Base-by-base conservation (phyloP, 2,888 invertebrate species). In the Matsumyia berberina region DNA sequence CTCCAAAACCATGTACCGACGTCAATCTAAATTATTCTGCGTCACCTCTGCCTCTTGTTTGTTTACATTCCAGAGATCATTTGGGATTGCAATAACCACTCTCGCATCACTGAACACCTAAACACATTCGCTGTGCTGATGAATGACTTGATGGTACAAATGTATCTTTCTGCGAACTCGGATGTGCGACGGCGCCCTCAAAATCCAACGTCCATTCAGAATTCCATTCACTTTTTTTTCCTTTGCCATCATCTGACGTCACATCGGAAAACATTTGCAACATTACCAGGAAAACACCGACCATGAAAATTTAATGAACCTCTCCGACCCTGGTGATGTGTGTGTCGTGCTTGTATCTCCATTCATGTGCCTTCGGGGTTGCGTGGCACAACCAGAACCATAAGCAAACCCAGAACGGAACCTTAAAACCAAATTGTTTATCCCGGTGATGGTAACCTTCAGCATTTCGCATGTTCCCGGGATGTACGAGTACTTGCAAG, bases 221-320 rank as follows among this genome's bases (percentile, higher is more conserved):
- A 79, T 66, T 72, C 29, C 66, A 66, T 64, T 79, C 57, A 64
- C 6, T 53, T 62, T 58, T 57, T 24, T 24, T 24, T 24, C 24
- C 24, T 42, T 62, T 31, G n/a, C 17, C 11, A 44, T 15, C n/a
- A 31, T 64, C 55, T 78, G 78, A 78, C 78, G 78, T 78, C 78
- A 70, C 8, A 64, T 7, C 37, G 49, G 37, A 29, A 53, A 37
- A 62, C 12, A 53, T 62, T 69, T 44, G 15, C 12, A 77, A 53
- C 11, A 77, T 33, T 69, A 19, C 17, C 39, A 55, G 46, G 12
- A 53, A 19, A 19, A 62, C 33, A 33, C 19, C 33, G 12, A 37
- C 31, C 39, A 72, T 82, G 72, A 33, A 82, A 55, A 60, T 72
- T 77, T 82, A 77, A 82, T 82, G 72, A 82, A 72, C 51, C 58